phyloP scores from a whole-genome alignment of 2,888 invertebrate species.

The Leucophora obtusa region DNA sequence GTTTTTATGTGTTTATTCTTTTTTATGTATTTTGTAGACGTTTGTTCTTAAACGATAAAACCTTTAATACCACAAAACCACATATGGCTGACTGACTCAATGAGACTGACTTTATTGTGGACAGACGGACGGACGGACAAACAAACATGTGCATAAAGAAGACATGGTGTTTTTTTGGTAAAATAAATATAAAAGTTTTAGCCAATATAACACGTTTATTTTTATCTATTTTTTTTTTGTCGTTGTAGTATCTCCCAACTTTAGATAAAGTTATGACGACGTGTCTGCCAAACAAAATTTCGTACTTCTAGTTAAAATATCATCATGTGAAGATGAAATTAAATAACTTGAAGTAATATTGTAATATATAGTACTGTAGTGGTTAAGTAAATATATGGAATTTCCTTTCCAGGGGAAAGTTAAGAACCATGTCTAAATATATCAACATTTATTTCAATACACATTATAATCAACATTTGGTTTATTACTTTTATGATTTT shows the following conservation, averaged over 20 bases:
- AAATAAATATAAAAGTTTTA: slow-evolving; percentile 26
- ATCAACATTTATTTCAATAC: background rate
- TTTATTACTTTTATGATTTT: too few relatives aligned
- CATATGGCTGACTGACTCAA: slow-evolving; percentile 10
- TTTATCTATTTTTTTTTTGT: background rate
- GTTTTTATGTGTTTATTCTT: slow-evolving; percentile 4
- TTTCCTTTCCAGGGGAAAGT: background rate
- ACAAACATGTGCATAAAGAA: background rate
- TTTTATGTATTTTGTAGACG: background rate
- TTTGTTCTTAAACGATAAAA: slow-evolving; percentile 49
- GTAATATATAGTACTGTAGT: slow-evolving; percentile 13
- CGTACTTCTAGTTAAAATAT: slow-evolving; percentile 30
- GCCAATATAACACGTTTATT: slow-evolving; percentile 32
- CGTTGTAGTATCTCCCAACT: slow-evolving; percentile 10
- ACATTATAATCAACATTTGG: background rate
- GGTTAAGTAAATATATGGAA: background rate
- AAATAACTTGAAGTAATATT: slow-evolving; percentile 36
- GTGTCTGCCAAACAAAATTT: slow-evolving; percentile 42
- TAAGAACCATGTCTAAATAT: slow-evolving; percentile 13
- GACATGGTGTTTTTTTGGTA: slow-evolving; percentile 1
- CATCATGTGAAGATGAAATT: slow-evolving; percentile 27
- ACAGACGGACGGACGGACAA: too few relatives aligned
- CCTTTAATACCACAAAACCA: slow-evolving; percentile 32
- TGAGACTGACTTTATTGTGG: slow-evolving; percentile 3
- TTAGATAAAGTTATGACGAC: slow-evolving; percentile 38